Percentiles rank a stretch among this genome's conserved stretches.
Evolutionary conservation across 2,888 invertebrate species (phyloP).

Genomic region (Alitta virens): DNA sequence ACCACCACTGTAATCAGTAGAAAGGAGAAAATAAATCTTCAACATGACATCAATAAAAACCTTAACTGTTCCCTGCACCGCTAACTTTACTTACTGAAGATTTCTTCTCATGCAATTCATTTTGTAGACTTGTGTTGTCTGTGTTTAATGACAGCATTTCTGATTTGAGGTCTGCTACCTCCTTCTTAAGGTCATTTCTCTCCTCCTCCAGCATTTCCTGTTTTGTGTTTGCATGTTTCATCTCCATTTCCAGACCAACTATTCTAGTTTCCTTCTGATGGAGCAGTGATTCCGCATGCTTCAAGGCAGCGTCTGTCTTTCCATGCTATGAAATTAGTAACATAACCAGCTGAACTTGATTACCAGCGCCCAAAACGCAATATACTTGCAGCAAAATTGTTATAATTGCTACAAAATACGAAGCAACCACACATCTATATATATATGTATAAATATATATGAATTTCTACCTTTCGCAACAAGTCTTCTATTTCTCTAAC

Average conservation of each 20-base stretch:
- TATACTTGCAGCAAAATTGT: too few relatives aligned
- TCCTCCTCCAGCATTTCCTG: constrained; percentile 32
- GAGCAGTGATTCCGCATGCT: constrained; percentile 28
- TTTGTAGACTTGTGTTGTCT: constrained; percentile 35
- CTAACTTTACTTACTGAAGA: too few relatives aligned
- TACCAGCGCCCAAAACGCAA: too few relatives aligned
- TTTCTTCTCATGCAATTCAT: constrained; percentile 35
- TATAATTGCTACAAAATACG: too few relatives aligned
- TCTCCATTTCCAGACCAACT: constrained; percentile 33
- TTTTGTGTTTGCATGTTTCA: constrained; percentile 28
- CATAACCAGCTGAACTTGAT: too few relatives aligned
- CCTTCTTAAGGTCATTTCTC: constrained; percentile 31
- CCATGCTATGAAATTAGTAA: constrained; percentile 39
- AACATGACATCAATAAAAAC: too few relatives aligned
- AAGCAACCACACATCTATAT: too few relatives aligned
- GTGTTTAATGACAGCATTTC: constrained; percentile 35
- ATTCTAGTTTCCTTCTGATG: constrained; percentile 37
- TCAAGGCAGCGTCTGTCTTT: constrained; percentile 31
- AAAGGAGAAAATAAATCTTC: too few relatives aligned
- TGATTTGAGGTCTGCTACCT: constrained; percentile 35
- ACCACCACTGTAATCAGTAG: too few relatives aligned
- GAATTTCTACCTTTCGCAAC: too few relatives aligned
- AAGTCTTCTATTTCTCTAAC: constrained; percentile 36
- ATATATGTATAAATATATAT: too few relatives aligned
- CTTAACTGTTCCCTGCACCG: too few relatives aligned